Base-by-base conservation (phyloP, 2,888 invertebrate species). In the Tromatobia lineatoria region DNA sequence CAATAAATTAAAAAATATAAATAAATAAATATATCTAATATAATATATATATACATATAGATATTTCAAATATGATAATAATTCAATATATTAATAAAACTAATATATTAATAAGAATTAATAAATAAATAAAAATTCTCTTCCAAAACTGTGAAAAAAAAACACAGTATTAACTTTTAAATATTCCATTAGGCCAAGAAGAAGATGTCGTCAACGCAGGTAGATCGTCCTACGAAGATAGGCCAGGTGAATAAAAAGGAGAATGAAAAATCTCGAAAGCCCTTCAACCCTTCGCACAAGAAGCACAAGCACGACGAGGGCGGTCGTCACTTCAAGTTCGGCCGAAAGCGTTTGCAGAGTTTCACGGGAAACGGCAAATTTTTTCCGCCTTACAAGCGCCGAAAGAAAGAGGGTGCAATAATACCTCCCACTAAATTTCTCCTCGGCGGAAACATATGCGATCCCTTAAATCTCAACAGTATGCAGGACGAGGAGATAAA, bases 381-480 rank as follows among this genome's bases (percentile, higher is more conserved):
- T 93, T 96, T 96, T 92, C 95, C 96, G 67, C 96, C 96, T 0
- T 96, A 96, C 89, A 97, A 97, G 90, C 95, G 97, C 80, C 95
- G 96, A 71, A 96, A 97, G 87, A 97, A 97, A 90, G 96, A 96
- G 87, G 92, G 92, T n/a, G 95, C 95, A 77, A 96, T 97, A 87
- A 97, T 98, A 90, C 96, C 98, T 73, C 99, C 99, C 0, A 98
- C 98, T 0, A 98, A 98, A 94, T 99, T 99, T 94, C 94, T 98
- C 4, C 95, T 99, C 1, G 99, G 99, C 61, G 99, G 99, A 10
- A 99, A 98, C 94, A 99, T 99, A 88, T 97, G 97, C 88, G 99
- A 99, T 95, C 99, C 99, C 0, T 94, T 99, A 64, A 99, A 99
- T 94, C 94, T 99, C 83, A 98, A 98, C 91, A 98, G 98, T 91